Percentiles rank a stretch among this genome's conserved stretches.
These are phyloP conservation scores for Acanthosepion lycidas DNA, from an alignment of 2,888 invertebrate genomes.

Conservation along the genomic window DNA sequence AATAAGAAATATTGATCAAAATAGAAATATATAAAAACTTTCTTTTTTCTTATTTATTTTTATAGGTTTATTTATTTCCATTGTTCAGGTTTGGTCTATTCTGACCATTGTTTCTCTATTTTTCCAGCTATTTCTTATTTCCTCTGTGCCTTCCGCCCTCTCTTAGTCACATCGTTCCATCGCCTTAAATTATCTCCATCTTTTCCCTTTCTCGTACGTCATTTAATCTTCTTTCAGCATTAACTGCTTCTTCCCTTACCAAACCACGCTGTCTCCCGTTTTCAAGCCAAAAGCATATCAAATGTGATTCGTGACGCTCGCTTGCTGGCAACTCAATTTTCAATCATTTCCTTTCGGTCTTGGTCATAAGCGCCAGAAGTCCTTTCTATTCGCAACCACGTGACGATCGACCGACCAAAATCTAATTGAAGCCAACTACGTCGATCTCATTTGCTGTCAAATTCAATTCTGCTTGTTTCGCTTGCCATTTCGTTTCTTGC, in stretches of 20 bases:
- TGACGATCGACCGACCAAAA: not conserved
- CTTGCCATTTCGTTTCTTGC: not conserved
- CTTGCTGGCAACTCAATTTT: conserved; percentile 11
- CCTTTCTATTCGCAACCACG: not conserved
- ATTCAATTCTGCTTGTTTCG: not conserved
- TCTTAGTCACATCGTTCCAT: no score
- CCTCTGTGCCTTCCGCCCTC: no score
- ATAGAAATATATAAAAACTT: no score
- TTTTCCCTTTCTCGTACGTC: not conserved
- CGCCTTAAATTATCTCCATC: no score
- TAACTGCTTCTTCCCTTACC: not conserved
- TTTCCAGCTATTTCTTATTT: no score
- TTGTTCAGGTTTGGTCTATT: no score
- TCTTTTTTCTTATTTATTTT: not conserved
- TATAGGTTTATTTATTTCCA: not conserved
- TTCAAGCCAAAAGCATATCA: not conserved
- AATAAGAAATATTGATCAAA: no score
- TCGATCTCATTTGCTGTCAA: conserved; percentile 10
- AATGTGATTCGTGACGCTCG: conserved; percentile 21
- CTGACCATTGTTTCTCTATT: no score
- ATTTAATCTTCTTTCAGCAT: not conserved
- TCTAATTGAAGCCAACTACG: conserved; percentile 18
- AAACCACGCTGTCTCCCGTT: not conserved
- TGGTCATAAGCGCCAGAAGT: not conserved
- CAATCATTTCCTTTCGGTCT: conserved; percentile 3